Evolutionary conservation across 2,797 vertebrate species (phyloP).

Genomic region (Artibeus lituratus): DNA sequence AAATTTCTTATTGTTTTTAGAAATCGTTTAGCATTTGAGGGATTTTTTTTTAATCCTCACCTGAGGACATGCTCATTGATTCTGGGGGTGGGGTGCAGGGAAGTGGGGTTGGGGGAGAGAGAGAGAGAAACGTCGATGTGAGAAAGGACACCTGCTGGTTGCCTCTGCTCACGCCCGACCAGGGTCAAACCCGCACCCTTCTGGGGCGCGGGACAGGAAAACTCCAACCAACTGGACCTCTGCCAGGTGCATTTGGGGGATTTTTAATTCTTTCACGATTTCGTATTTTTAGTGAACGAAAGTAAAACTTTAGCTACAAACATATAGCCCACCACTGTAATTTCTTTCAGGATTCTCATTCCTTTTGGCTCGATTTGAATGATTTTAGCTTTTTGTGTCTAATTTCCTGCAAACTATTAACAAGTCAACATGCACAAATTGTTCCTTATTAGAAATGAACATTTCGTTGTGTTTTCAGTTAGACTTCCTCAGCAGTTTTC

Average conservation of each 20-base stretch:
- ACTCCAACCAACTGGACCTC: background rate
- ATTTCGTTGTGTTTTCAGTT: background rate
- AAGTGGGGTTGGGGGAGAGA: too few species aligned
- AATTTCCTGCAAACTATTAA: background rate
- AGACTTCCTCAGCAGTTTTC: background rate
- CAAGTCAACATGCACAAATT: background rate
- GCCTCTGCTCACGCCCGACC: too few species aligned
- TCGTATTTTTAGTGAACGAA: background rate
- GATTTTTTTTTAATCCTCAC: background rate
- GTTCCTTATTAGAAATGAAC: background rate
- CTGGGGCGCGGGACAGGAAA: too few species aligned
- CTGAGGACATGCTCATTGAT: background rate
- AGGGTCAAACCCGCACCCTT: background rate
- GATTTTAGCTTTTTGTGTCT: background rate
- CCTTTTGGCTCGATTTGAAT: background rate
- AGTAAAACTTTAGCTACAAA: background rate
- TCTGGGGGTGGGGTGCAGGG: too few species aligned
- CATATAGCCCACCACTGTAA: accelerated
- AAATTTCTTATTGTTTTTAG: background rate
- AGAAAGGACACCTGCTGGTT: too few species aligned
- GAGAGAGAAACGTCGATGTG: background rate
- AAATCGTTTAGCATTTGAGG: background rate
- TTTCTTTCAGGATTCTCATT: background rate
- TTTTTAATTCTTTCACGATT: background rate
- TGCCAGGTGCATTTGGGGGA: background rate